Evolutionary conservation across 2,888 invertebrate species (phyloP), one percentile per base, ranked within the genome.

Genomic region (Pilophorus perplexus): DNA sequence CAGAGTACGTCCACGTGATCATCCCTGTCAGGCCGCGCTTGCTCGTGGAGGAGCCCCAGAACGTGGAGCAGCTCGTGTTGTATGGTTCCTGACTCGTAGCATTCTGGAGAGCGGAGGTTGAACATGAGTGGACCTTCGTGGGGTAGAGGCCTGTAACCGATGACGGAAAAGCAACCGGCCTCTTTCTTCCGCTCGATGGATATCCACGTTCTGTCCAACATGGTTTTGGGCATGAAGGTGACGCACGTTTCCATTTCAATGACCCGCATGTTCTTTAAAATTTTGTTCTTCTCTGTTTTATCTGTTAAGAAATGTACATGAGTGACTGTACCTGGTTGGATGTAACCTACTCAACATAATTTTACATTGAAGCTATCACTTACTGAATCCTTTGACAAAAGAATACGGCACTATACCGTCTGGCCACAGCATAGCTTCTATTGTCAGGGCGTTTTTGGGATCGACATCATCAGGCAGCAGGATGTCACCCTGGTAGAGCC

Each of bases 21-120:
- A 65, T 74, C 74, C 12, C 74, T 68, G 68, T 74, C 74, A 3
- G 70, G 67, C 3, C 74, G 69, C 1, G 74, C 71, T 66, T 74
- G 74, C 60, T 74, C 74, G 48, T 74, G 74, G 25, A 73, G 67
- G 5, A 74, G 55, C 5, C 74, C 74, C 10, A 72, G 68, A 0
- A 74, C 73, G 68, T 74, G 74, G 6, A 74, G 68, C 27, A 74
- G 65, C 62, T 74, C 74, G 52, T 74, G 74, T 38, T 74, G 73
- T 20, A 74, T 72, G 5, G 72, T 73, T 12, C 74, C 74, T n/a
- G 67, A 55, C 18, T 65, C 38, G 42, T 55, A 68, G 55, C 74
- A 74, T 18, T 70, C 70, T 3, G 74, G 73, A 1, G 71, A 42
- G 38, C 72, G 72, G 5, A 73, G 68, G 69, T 74, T 74, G 37